Base-by-base conservation (phyloP, 2,113 vertebrate genomes). In the Prionailurus bengalensis region DNA sequence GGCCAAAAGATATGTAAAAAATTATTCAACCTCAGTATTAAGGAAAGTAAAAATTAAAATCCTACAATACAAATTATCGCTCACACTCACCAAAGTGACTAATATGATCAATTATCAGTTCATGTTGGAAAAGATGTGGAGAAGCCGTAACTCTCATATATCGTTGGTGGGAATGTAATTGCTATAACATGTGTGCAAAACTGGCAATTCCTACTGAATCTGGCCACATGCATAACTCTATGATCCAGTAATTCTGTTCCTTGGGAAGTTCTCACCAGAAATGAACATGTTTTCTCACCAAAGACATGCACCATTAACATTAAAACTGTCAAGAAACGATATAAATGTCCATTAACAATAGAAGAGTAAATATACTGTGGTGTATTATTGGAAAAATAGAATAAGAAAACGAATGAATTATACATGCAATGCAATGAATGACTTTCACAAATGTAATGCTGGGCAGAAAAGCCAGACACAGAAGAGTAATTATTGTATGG, bases 11-110 rank as follows among this genome's bases (percentile, higher is more conserved):
- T 42, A 71, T 27, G 36, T 88, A 63, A 83, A n/a, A 78, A 70
- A 13, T 42, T 36, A 66, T 11, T 78, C 48, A 71, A 58, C 0
- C 27, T 58, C 33, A 4, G 68, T 82, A 66, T 23, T 63, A 83
- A 68, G 42, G 39, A 88, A 83, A 51, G 68, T 78, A n/a, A 86
- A 71, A 90, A 61, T 61, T n/a, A 63, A 95, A 94, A 39, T 63
- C 61, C 61, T 91, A 86, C 55, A 94, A 36, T 79, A 82, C 73
- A 27, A 82, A 53, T 74, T 70, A 78, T 23, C n/a, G 0, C n/a
- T 84, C 81, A 74, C 11, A 51, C 2, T 9, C 63, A 87, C 15
- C 3, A 53, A 73, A 68, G 48, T 48, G 15, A 45, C 14, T 61
- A 17, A 89, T 86, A 66, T 29, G 63, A 78, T 63, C 65, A 94